Percentiles rank a stretch among this genome's conserved stretches.
These are phyloP conservation scores for Sycophila texana DNA, from an alignment of 2,888 invertebrate genomes.

Conservation along the genomic window DNA sequence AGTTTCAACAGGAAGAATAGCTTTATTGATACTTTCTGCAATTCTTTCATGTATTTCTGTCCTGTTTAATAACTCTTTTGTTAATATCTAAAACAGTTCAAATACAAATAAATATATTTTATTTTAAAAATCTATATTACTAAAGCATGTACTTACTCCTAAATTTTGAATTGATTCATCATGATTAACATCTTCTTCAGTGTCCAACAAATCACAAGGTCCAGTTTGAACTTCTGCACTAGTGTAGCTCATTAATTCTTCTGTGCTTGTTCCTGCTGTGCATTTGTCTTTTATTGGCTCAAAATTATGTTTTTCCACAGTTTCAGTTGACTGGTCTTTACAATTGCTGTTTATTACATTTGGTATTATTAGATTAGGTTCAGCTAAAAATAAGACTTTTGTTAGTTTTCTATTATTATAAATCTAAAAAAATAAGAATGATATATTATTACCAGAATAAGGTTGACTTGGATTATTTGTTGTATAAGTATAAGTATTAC, in stretches of 20 bases:
- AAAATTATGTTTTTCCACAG: slow-evolving; percentile 26
- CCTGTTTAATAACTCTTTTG: slow-evolving; percentile 76
- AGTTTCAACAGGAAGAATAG: slow-evolving; percentile 67
- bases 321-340: slow-evolving; percentile 40
- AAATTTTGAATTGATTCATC: slow-evolving; percentile 72
- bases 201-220: slow-evolving; percentile 66
- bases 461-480: slow-evolving; percentile 1
- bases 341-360: slow-evolving; percentile 27
- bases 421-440: slow-evolving; percentile 3
- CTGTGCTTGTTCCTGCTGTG: slow-evolving; percentile 69
- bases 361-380: slow-evolving; percentile 19
- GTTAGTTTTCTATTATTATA: slow-evolving; percentile 4
- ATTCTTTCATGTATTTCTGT: slow-evolving; percentile 78
- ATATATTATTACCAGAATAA: background rate
- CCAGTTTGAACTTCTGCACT: slow-evolving; percentile 71
- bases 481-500: background rate
- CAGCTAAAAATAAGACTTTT: slow-evolving; percentile 7
- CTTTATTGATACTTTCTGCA: slow-evolving; percentile 78
- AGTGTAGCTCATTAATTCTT: slow-evolving; percentile 66
- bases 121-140: background rate
- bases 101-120: slow-evolving; percentile 25
- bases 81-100: slow-evolving; percentile 70
- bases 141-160: slow-evolving; percentile 64
- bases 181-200: slow-evolving; percentile 62
- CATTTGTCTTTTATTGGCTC: slow-evolving; percentile 59